Percentiles rank a stretch among this genome's conserved stretches.
phyloP scores from a whole-genome alignment of 2,797 vertebrate species.

The Sebastes oblongus region DNA sequence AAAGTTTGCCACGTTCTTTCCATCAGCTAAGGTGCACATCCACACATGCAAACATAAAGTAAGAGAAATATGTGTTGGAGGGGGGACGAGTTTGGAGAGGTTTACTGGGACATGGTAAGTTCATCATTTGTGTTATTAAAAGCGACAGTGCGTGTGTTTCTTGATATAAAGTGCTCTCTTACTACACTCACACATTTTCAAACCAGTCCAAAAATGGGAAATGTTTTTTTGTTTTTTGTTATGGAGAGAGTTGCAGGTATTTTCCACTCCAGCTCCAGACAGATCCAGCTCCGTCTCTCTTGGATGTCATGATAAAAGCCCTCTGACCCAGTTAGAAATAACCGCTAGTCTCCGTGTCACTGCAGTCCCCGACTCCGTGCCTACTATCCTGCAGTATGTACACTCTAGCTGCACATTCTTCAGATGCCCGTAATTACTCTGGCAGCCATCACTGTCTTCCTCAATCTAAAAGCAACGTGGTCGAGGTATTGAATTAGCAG shows the following conservation, averaged over 20 bases:
- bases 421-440: constrained; percentile 29
- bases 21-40: constrained; percentile 9
- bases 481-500: constrained; percentile 26
- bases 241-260: constrained; percentile 54
- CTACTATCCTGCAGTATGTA: background rate
- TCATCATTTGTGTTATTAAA: constrained; percentile 46
- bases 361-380: constrained; percentile 8
- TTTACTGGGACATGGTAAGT: constrained; percentile 40
- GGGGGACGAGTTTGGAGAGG: constrained; percentile 18
- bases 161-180: constrained; percentile 14
- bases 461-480: background rate
- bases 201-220: constrained; percentile 24
- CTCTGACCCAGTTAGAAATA: constrained; percentile 56
- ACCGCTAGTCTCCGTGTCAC: constrained; percentile 9
- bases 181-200: background rate
- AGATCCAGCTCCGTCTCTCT: constrained; percentile 38
- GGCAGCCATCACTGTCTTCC: constrained; percentile 13
- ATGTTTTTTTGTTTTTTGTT: constrained; percentile 19
- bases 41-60: background rate
- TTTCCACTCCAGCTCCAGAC: constrained; percentile 53
- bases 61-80: background rate
- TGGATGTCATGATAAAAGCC: constrained; percentile 35
- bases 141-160: background rate
- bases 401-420: constrained; percentile 35
- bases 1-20: constrained; percentile 43